These are phyloP conservation scores for Philereme transversata DNA, from an alignment of 2,888 invertebrate genomes.

Conservation along the genomic window DNA sequence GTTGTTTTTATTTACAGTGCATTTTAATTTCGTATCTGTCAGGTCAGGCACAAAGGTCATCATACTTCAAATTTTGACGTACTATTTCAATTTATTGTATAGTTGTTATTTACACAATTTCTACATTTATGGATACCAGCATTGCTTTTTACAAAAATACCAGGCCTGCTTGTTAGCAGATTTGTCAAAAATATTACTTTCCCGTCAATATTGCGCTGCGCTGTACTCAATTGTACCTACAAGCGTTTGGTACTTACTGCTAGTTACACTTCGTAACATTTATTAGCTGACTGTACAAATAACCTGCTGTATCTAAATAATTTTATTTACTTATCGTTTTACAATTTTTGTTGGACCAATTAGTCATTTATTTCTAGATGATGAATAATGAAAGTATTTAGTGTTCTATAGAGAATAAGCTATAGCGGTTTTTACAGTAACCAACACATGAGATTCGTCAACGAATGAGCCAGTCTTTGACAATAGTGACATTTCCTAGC, in stretches of 20 bases:
- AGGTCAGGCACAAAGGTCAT: slow-evolving; percentile 57
- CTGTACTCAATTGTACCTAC: slow-evolving; percentile 26
- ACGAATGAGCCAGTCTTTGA: slow-evolving; percentile 5
- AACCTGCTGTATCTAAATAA: slow-evolving; percentile 27
- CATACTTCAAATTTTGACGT: slow-evolving; percentile 40
- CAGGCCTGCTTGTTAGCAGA: slow-evolving; percentile 32
- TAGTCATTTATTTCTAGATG: slow-evolving; percentile 19
- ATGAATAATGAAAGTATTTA: slow-evolving; percentile 11
- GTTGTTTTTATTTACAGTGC: slow-evolving; percentile 41
- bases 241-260: slow-evolving; percentile 30
- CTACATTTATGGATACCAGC: slow-evolving; percentile 23
- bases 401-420: slow-evolving; percentile 16
- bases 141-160: slow-evolving; percentile 40
- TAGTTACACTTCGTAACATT: slow-evolving; percentile 24
- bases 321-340: slow-evolving; percentile 19
- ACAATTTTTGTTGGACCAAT: slow-evolving; percentile 30
- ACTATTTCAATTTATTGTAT: slow-evolving; percentile 28
- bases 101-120: slow-evolving; percentile 25
- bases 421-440: slow-evolving; percentile 16
- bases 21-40: slow-evolving; percentile 35
- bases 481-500: not conserved
- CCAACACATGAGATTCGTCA: slow-evolving; percentile 3
- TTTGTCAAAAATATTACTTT: slow-evolving; percentile 36
- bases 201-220: slow-evolving; percentile 23
- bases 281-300: slow-evolving; percentile 32